Percentiles rank a stretch among this genome's conserved stretches.
Evolutionary conservation across 2,113 vertebrate species (phyloP).

Genomic region (Mobula hypostoma): DNA sequence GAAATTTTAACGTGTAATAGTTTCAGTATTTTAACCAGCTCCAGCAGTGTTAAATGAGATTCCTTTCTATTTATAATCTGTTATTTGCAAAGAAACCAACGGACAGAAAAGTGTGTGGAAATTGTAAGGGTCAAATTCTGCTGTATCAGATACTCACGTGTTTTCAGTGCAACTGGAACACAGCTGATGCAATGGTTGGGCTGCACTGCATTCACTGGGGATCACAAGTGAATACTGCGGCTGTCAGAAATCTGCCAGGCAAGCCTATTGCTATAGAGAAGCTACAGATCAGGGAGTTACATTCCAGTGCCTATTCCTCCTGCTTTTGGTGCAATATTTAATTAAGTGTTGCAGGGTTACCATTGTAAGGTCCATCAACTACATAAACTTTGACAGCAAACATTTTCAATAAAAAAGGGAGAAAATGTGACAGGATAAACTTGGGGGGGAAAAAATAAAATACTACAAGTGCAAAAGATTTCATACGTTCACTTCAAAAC

Average conservation of each 20-base stretch:
- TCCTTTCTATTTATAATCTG: background rate
- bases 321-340: conserved; percentile 20
- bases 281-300: background rate
- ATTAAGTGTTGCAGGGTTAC: background rate
- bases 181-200: conserved; percentile 17
- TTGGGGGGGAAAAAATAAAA: background rate
- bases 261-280: conserved; percentile 18
- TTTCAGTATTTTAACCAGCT: background rate
- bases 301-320: background rate
- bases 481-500: background rate
- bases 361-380: background rate
- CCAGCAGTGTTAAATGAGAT: background rate
- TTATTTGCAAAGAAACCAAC: background rate
- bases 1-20: background rate
- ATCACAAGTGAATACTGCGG: background rate
- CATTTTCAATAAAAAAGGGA: background rate
- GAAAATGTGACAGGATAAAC: background rate
- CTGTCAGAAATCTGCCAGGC: conserved; percentile 23
- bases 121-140: conserved; percentile 22
- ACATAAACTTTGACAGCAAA: background rate
- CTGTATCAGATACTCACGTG: background rate
- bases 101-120: background rate
- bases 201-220: conserved; percentile 23
- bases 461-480: no score
- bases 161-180: background rate